Evolutionary conservation across 2,797 vertebrate genomes (phyloP).

Genomic region (Fundulus diaphanus): DNA sequence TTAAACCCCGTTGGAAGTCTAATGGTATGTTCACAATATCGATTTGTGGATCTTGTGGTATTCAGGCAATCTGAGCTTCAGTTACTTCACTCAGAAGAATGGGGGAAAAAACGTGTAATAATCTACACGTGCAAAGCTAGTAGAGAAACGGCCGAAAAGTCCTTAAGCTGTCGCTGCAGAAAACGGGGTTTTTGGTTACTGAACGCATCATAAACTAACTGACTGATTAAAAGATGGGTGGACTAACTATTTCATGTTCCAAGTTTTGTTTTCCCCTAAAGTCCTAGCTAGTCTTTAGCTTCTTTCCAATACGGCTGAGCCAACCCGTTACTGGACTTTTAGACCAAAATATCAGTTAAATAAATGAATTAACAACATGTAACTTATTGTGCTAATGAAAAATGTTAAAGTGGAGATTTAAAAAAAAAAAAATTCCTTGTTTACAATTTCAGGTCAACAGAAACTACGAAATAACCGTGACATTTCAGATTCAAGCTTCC

Average conservation of each 20-base stretch:
- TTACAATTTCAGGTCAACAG: neutral
- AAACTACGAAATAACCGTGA: neutral
- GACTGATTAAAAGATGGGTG: no score
- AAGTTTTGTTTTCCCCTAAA: neutral
- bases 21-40: no score
- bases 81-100: no score
- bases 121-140: no score
- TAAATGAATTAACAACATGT: neutral
- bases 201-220: neutral
- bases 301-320: neutral
- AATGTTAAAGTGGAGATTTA: neutral
- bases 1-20: no score
- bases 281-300: neutral
- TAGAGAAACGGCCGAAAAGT: neutral
- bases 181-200: neutral
- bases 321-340: neutral
- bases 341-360: neutral
- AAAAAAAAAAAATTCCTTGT: no score
- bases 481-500: neutral
- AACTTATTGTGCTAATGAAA: neutral
- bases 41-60: no score
- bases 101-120: no score
- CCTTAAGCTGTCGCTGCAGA: neutral
- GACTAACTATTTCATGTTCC: neutral
- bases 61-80: no score